phyloP scores from a whole-genome alignment of 2,797 vertebrate species.

The Amazona finschi region DNA sequence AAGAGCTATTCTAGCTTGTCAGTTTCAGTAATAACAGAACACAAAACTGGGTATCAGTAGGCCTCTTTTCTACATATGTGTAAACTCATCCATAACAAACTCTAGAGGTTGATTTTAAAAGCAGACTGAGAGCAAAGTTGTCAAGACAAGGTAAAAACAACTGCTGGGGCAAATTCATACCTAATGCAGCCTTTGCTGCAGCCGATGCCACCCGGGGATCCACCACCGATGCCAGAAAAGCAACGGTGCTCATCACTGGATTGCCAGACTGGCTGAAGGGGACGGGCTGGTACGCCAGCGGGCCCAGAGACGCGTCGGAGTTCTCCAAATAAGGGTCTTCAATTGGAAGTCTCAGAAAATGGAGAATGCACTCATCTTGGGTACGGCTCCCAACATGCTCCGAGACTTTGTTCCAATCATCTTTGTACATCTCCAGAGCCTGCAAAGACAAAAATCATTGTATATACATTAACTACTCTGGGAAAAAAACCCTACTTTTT shows the following conservation, averaged over 20 bases:
- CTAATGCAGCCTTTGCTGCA: constrained; percentile 90
- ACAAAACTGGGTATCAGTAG: rapidly evolving
- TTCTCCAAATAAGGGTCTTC: constrained; percentile 95
- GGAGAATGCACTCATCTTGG: constrained; percentile 96
- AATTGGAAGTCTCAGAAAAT: constrained; percentile 93
- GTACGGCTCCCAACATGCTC: constrained; percentile 96
- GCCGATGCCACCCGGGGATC: constrained; percentile 94
- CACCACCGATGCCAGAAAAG: constrained; percentile 95
- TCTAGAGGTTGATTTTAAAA: not conserved
- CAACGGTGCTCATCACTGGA: constrained; percentile 97
- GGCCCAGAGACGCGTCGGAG: constrained; percentile 87
- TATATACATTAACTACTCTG: rapidly evolving
- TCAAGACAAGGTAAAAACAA: not conserved
- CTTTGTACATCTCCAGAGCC: constrained; percentile 98
- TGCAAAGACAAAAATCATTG: constrained; percentile 12
- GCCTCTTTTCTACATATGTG: not conserved
- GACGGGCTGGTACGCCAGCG: constrained; percentile 93
- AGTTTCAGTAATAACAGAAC: not conserved
- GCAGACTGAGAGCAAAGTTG: not conserved
- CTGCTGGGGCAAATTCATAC: constrained; percentile 65
- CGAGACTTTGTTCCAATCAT: constrained; percentile 98
- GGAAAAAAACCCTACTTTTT: rapidly evolving
- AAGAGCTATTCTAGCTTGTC: not conserved
- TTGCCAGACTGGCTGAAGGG: constrained; percentile 98
- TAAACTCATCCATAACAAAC: too few relatives aligned